Evolutionary conservation across 35 echinoderm and acorn worm species (phyloP), one percentile per base, ranked within the genome.

Genomic region (Anneissia japonica): DNA sequence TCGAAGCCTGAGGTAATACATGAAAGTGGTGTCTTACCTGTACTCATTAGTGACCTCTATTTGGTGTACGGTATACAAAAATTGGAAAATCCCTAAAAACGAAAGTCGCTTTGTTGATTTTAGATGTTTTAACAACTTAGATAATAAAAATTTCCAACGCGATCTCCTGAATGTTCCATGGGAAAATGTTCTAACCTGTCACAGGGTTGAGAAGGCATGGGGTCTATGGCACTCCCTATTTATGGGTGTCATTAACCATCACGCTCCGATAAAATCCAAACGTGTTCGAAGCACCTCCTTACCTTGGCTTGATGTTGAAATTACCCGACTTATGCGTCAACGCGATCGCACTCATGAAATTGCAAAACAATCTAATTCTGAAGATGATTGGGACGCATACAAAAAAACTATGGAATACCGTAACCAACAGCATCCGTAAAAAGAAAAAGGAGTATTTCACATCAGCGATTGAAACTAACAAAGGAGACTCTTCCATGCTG

Each of bases 401-500:
- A 81, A 81, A 36, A 80, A 80, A n/a, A 35, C 40, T 4, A 0
- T 35, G 79, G n/a, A 81, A 81, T 39, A 81, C 37, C 35, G 79
- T 81, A 26, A 81, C 79, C 40, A 38, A 30, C 37, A 81, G 38
- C 5, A 38, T 41, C 16, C 35, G 79, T 39, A 38, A 6, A n/a
- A 39, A 81, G 35, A 81, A 46, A 46, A 83, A 39, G 26, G 46
- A 83, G 28, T 33, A 83, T 19, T 40, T 46, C 32, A 32, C 46
- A 46, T 83, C 81, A 34, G 41, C 37, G n/a, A 83, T 46, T 83
- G 81, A 83, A 46, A 31, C 37, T 39, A 83, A 83, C 81, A 83
- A 46, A 83, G 34, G 81, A 21, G 32, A 83, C 46, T 46, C 81
- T n/a, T 83, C 36, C 30, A 41, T 46, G 31, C 46, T 83, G 31